Evolutionary conservation across 2,888 invertebrate species (phyloP), one percentile per base, ranked within the genome.

Genomic region (Laothoe populi): DNA sequence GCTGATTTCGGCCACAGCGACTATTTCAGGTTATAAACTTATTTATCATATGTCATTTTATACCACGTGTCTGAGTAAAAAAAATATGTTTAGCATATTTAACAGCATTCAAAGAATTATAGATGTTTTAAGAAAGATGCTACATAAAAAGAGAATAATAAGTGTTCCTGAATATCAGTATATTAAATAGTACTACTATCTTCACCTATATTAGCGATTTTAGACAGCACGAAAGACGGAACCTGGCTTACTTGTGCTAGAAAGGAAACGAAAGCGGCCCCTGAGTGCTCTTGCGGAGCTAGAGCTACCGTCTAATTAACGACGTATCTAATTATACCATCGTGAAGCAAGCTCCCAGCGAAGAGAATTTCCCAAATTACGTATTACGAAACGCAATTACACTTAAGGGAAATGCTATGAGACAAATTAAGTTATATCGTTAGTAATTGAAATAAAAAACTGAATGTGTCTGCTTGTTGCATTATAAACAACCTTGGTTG

Each of bases 291-390:
- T 86, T 81, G 81, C 79, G 81, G 77, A 81, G 85, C 83, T 84
- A 79, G 77, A 81, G 85, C 83, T 84, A 79, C 81, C 82, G 77
- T 83, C 86, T 88, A 88, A 90, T 90, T 90, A 90, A 86, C 85
- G 86, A 88, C 88, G 83, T 89, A 88, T 89, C 90, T 90, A 88
- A 90, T 90, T 88, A 89, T 87, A 87, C 87, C 83, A 86, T 84
- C 84, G 80, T 79, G 72, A 75, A 77, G 75, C 73, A 72, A 75
- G 82, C 79, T 78, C 31, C 74, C 75, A 68, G 78, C 77, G 82
- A 82, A 80, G 86, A 82, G 85, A 86, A 86, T 84, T 88, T 86
- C 81, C 87, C 78, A 85, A 88, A 88, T 88, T 88, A 88, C 86
- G 84, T 87, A 86, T 88, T 84, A 86, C 83, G 82, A 81, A 85